Evolutionary conservation across 92 coral and sea anemone species (phyloP).

Genomic region (Palythoa grandiflora): DNA sequence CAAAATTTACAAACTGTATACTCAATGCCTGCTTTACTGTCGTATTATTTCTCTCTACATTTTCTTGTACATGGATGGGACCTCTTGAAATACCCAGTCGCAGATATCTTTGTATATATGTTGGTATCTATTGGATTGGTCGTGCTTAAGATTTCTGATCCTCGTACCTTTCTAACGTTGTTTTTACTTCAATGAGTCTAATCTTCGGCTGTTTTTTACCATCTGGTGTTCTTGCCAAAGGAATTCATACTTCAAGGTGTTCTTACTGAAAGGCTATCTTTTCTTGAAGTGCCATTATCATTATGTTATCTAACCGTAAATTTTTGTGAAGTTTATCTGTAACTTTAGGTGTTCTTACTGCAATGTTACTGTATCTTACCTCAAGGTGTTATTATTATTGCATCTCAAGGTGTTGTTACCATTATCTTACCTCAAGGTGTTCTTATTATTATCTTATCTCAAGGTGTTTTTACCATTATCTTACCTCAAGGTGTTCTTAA

Average conservation of each 20-base stretch:
- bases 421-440: neutral
- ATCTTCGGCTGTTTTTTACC: neutral
- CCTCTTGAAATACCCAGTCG: no score
- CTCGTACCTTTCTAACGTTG: no score
- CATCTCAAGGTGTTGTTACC: neutral
- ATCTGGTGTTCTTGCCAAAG: neutral
- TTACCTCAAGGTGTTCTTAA: neutral
- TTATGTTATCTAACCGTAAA: neutral
- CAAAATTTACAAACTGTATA: no score
- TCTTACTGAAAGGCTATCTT: neutral
- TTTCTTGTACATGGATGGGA: no score
- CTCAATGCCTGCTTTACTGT: no score
- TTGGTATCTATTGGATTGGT: no score
- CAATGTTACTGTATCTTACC: no score
- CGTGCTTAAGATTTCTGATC: no score
- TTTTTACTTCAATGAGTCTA: neutral
- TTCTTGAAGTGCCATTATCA: neutral
- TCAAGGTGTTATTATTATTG: no score
- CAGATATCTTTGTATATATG: no score
- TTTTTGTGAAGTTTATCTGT: neutral
- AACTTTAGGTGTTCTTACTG: no score
- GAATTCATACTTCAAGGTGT: neutral
- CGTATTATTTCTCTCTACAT: no score
- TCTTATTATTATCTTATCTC: neutral
- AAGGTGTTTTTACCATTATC: neutral